Base-by-base conservation (phyloP, 2,888 invertebrate species). In the Diploptera punctata region DNA sequence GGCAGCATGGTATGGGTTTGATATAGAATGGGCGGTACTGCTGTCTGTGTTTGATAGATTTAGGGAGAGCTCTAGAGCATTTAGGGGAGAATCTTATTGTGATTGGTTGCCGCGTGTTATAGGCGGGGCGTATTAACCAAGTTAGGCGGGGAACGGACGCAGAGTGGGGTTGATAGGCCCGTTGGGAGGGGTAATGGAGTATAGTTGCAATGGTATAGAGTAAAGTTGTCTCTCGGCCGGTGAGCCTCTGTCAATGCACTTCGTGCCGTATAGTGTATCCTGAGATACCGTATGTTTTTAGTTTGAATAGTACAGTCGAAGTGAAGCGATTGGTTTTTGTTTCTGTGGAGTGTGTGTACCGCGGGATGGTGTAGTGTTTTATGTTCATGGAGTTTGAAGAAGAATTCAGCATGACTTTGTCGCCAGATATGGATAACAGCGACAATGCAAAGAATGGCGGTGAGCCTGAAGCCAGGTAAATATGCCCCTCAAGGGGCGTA, bases 361-460 rank as follows among this genome's bases (percentile, higher is more conserved):
- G 24, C 60, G 21, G 21, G 26, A 26, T 60, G 26, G 60, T 60
- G 21, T 60, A 60, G 21, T 21, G 21, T 5, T 16, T 21, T 60
- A 29, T 67, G 57, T 71, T 57, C 60, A 72, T 72, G 72, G 72
- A 72, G 67, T 68, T 72, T 68, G 31, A 24, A 18, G 29, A 31
- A 43, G 72, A 47, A 49, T 29, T 47, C 47, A 68, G 67, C 49
- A 72, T 72, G 72, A 72, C 72, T n/a, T 49, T 72, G 60, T 68
- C 72, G 33, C 60, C 72, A 24, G 67, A 72, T n/a, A 61, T 68
- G 57, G 68, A 72, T 31, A 72, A 57, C 19, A 68, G 60, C 18
- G 68, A 68, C n/a, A 67, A 72, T 33, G 33, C 61, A 33, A 33
- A 44, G 33, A 54, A 70, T 13, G 70, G 57, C 2, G 47, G 44